phyloP scores from a whole-genome alignment of 2,797 vertebrate genomes.

The Poeciliopsis presidionis region DNA sequence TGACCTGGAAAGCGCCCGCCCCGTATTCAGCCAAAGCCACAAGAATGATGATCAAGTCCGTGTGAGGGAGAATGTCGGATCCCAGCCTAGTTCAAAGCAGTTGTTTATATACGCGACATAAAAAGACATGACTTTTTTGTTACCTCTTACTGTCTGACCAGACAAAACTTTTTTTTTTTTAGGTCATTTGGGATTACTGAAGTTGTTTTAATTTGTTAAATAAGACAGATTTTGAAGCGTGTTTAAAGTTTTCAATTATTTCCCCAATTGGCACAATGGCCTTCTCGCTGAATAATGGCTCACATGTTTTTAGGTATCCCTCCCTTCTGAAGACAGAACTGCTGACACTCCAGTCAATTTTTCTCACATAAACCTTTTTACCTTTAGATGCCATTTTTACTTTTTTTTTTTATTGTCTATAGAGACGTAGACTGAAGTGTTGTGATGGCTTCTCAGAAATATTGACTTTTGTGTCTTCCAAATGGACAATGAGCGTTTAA shows the following conservation, averaged over 20 bases:
- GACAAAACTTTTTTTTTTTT: not conserved
- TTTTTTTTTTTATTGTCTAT: no score
- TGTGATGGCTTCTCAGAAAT: no score
- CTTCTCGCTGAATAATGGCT: no score
- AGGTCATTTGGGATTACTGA: not conserved
- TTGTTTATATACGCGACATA: not conserved
- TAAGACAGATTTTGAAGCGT: not conserved
- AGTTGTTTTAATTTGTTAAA: not conserved
- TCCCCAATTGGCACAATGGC: no score
- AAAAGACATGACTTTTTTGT: not conserved
- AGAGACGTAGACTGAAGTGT: no score
- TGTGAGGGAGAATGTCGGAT: constrained; percentile 14
- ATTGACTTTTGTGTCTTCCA: not conserved
- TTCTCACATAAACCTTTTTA: no score
- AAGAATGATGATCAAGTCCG: constrained; percentile 73
- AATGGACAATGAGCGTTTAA: not conserved
- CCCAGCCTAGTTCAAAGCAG: not conserved
- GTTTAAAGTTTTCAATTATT: no score
- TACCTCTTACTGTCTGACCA: not conserved
- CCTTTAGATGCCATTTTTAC: no score
- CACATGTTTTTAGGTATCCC: no score
- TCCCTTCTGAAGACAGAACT: no score
- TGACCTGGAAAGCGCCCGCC: constrained; percentile 46
- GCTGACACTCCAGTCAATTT: no score
- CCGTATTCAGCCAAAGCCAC: constrained; percentile 66